Evolutionary conservation across 2,113 vertebrate species (phyloP).

Genomic region (Brienomyrus brachyistius): DNA sequence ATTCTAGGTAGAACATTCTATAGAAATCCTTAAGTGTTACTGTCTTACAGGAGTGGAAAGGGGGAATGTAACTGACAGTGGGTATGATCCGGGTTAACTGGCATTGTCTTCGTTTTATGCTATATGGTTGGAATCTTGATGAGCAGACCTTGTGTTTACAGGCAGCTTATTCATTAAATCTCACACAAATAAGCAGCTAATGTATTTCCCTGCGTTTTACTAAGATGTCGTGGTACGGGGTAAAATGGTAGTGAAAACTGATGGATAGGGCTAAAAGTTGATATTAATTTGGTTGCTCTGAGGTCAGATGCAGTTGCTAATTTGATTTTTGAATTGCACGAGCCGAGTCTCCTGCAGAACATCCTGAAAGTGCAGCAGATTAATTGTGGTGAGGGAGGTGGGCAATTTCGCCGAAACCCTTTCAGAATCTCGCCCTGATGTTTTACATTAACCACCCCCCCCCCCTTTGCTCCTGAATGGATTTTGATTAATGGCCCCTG

Average conservation of each 20-base stretch:
- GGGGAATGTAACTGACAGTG: background rate
- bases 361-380: conserved; percentile 2
- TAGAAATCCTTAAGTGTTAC: background rate
- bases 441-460: background rate
- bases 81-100: background rate
- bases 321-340: background rate
- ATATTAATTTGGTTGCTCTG: background rate
- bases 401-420: background rate
- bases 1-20: background rate
- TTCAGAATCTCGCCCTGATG: conserved; percentile 1
- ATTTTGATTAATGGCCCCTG: conserved; percentile 28
- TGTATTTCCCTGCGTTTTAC: background rate
- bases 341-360: background rate
- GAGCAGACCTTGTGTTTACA: background rate
- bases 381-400: background rate
- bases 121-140: background rate
- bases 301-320: background rate
- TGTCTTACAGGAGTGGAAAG: background rate
- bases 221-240: background rate
- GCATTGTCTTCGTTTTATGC: background rate
- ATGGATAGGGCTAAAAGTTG: background rate
- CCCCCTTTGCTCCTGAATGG: conserved; percentile 25
- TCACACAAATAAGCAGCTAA: background rate
- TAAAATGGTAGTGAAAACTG: background rate
- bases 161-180: background rate